Conservation (phyloP, 1,140 invertebrate species). For the Megalonaias nervosa region DNA sequence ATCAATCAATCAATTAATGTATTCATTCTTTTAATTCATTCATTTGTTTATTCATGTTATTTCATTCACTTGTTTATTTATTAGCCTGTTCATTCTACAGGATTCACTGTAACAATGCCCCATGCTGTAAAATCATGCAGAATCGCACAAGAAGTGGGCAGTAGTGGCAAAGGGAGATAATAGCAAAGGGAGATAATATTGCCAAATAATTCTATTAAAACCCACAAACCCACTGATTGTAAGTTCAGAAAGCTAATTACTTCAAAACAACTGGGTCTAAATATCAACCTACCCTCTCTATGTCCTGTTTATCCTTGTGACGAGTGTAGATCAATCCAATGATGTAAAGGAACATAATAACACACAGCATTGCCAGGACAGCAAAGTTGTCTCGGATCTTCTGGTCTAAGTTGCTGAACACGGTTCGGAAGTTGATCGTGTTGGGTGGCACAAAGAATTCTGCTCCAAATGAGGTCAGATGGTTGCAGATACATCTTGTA, state of each 20-base stretch:
- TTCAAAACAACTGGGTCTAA: neutral
- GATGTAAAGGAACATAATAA: constrained; percentile 49
- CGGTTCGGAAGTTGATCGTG: constrained; percentile 53
- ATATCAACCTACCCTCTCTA: constrained; percentile 48
- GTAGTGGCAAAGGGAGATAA: too few species aligned
- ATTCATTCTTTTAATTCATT: too few species aligned
- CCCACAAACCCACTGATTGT: neutral
- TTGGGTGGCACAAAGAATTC: constrained; percentile 59
- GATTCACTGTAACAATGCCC: too few species aligned
- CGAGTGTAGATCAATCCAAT: constrained; percentile 52
- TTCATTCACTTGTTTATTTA: too few species aligned
- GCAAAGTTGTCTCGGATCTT: constrained; percentile 58
- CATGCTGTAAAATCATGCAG: too few species aligned
- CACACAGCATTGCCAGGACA: constrained; percentile 51
- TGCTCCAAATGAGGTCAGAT: constrained; percentile 57
- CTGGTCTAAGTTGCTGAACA: constrained; percentile 51
- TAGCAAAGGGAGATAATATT: too few species aligned
- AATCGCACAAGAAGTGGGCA: too few species aligned
- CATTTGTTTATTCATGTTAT: too few species aligned
- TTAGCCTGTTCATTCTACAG: too few species aligned
- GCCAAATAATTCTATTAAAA: neutral
- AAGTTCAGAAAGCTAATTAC: neutral
- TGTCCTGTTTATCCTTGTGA: constrained; percentile 55
- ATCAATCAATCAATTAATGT: too few species aligned
- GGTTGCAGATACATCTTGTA: constrained; percentile 56